Percentiles rank a stretch among this genome's conserved stretches.
phyloP scores from a whole-genome alignment of 2,888 invertebrate species.

The Brachylomia viminalis region DNA sequence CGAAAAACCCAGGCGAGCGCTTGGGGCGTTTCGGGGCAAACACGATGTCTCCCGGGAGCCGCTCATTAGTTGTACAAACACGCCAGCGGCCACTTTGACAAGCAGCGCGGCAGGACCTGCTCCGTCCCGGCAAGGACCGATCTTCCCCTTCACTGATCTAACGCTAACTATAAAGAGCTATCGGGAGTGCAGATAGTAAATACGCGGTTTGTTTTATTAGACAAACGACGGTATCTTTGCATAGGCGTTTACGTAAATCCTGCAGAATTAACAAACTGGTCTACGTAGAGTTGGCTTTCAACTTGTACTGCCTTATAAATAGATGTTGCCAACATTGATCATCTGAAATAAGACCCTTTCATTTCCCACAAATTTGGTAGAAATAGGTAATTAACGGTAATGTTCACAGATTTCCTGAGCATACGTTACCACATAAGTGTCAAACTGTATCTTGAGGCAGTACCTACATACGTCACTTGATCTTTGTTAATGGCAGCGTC shows the following conservation, averaged over 20 bases:
- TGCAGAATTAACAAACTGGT: conserved; percentile 52
- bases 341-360: neutral
- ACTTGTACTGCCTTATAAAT: neutral
- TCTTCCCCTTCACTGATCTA: conserved; percentile 87
- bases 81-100: conserved; percentile 89
- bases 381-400: neutral
- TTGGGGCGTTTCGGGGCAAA: conserved; percentile 84
- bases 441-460: conserved; percentile 24
- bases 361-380: no score
- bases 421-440: conserved; percentile 14
- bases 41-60: conserved; percentile 88
- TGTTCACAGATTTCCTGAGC: conserved; percentile 1
- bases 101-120: conserved; percentile 82
- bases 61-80: conserved; percentile 90
- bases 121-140: conserved; percentile 76
- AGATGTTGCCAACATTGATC: neutral
- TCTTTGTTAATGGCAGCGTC: conserved; percentile 75
- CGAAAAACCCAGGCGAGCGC: conserved; percentile 82
- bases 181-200: conserved; percentile 81
- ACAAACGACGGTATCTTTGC: conserved; percentile 70
- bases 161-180: conserved; percentile 84
- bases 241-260: conserved; percentile 63
- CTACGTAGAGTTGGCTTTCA: conserved; percentile 17
- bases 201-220: conserved; percentile 80
- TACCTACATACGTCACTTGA: conserved; percentile 47